Evolutionary conservation across 1,140 invertebrate species (phyloP), one percentile per base, ranked within the genome.

Genomic region (Magallana angulata): DNA sequence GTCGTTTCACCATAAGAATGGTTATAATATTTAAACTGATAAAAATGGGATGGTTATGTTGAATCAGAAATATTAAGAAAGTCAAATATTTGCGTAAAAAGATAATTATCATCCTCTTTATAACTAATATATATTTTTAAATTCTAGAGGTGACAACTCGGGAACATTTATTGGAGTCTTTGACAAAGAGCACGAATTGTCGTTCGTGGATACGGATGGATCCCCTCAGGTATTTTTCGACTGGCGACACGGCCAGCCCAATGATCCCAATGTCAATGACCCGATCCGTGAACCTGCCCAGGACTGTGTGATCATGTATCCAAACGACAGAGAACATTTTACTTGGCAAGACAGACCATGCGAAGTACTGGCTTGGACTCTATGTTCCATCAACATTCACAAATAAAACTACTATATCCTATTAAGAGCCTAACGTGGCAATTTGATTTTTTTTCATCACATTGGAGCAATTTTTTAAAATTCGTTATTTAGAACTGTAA

Each of bases 311-410:
- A n/a, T 36, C 16, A 57, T 58, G 48, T 82, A 57, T 58, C 81
- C 48, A 11, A 6, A 18, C 48, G 81, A 82, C 18, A 8, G 81
- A 82, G 81, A 82, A n/a, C 2, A 57, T 57, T 82, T 57, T 12
- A 57, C 48, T n/a, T 82, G 81, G 81, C 81, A 82, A 56, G 81
- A 82, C 48, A 82, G 57, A 57, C 81, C 81, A 16, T 82, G 81
- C 16, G 57, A 82, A 58, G 18, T 57, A 30, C 1, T n/a, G 9
- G 81, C 16, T 0, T 82, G 48, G 81, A 16, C 81, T 82, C 48
- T 82, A 7, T 82, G 81, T 24, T 82, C 81, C 16, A 57, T 82
- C 16, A 82, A 82, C 36, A 57, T 82, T 18, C 81, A 82, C 18
- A 82, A 82, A 82, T 82, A 82, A 82, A 71, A 36, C 14, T 1